Evolutionary conservation across 30 jellyfish, hydroid and myxozoan genomes (phyloP).

Genomic region (Pseudorhiza aurosa): DNA sequence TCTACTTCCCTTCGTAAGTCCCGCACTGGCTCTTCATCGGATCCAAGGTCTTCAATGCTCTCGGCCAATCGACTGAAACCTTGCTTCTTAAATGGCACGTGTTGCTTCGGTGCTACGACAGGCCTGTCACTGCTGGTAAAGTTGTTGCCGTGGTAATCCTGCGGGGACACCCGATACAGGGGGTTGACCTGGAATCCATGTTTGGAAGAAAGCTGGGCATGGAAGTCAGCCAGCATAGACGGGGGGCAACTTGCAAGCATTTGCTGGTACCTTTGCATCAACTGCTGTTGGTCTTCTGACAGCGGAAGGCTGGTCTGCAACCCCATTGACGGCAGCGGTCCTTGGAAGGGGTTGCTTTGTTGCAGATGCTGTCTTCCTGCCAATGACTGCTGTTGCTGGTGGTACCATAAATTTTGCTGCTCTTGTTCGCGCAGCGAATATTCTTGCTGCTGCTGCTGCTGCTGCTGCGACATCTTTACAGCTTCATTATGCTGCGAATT

Average conservation of each 20-base stretch:
- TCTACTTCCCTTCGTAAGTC: conserved; percentile 49
- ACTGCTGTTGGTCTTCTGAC: not conserved
- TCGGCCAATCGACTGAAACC: not conserved
- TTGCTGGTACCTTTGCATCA: too few species aligned
- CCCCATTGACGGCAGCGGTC: not conserved
- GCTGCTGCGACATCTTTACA: not conserved
- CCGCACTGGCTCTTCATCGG: conserved; percentile 66
- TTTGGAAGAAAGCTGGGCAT: too few species aligned
- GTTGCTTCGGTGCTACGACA: not conserved
- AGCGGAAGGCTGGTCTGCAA: not conserved
- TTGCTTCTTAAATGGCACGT: not conserved
- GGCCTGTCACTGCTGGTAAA: conserved; percentile 11
- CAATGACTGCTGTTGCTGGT: conserved; percentile 21
- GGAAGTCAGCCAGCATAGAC: too few species aligned
- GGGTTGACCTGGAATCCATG: too few species aligned
- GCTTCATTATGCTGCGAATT: not conserved
- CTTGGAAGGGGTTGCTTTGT: conserved; percentile 2
- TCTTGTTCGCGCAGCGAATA: not conserved
- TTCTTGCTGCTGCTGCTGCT: conserved; percentile 18
- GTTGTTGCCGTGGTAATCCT: not conserved
- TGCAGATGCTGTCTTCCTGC: not conserved
- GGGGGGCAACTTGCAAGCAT: not conserved
- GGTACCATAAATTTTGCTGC: conserved; percentile 8
- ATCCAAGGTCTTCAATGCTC: conserved; percentile 51
- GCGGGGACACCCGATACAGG: not conserved